These are phyloP conservation scores for Pyrocephalus nanus DNA, from an alignment of 2,797 vertebrate genomes.

Conservation along the genomic window DNA sequence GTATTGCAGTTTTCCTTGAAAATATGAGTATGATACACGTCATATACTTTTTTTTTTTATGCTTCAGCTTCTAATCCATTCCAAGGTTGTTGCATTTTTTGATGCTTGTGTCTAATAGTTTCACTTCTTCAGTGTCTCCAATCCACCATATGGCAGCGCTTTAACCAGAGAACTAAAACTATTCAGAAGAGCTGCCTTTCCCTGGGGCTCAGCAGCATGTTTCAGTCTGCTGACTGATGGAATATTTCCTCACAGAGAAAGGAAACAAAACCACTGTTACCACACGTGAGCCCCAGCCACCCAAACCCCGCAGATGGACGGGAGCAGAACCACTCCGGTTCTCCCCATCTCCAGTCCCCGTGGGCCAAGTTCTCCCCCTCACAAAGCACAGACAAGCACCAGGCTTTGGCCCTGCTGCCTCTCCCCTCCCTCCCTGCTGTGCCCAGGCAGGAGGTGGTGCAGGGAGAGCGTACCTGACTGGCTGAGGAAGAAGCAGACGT, in stretches of 20 bases:
- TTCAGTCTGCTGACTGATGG: background rate
- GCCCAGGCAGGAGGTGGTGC: background rate
- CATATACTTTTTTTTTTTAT: background rate
- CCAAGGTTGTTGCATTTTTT: background rate
- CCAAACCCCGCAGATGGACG: background rate
- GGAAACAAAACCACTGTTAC: background rate
- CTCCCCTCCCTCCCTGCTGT: background rate
- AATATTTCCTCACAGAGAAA: background rate
- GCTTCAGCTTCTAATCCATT: background rate
- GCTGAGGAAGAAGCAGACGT: conserved; percentile 99
- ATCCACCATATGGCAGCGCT: background rate
- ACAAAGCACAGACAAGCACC: too few relatives aligned
- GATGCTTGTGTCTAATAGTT: background rate
- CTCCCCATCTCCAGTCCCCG: rapidly evolving
- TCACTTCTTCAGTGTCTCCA: background rate
- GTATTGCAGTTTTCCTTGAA: background rate
- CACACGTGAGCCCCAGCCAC: background rate
- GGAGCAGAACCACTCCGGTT: background rate
- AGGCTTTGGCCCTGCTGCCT: background rate
- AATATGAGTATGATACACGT: background rate
- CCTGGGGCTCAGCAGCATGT: background rate
- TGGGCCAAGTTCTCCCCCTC: background rate
- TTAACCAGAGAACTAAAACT: background rate
- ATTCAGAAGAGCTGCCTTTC: background rate
- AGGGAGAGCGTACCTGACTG: conserved; percentile 87